Evolutionary conservation across 2,888 invertebrate species (phyloP).

Genomic region (Troglohyphantes excavatus): DNA sequence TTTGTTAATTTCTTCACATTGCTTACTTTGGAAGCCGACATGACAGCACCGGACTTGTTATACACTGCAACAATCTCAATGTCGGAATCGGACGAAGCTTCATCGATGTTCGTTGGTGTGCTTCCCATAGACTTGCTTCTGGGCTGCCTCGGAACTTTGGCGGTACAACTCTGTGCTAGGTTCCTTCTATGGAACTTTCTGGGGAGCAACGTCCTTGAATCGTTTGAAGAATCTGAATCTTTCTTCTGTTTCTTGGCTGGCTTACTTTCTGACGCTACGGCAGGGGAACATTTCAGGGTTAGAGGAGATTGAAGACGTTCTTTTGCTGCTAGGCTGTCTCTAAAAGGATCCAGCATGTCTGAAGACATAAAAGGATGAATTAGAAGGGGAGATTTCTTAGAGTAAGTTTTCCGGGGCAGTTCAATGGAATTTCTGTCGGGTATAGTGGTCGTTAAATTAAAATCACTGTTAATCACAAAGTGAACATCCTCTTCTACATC

Average conservation of each 20-base stretch:
- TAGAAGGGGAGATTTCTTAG: constrained; percentile 41
- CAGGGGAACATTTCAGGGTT: not conserved
- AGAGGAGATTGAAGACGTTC: not conserved
- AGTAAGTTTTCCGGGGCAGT: constrained; percentile 35
- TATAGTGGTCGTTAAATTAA: not conserved
- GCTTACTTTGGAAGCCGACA: not conserved
- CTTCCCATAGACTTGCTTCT: not conserved
- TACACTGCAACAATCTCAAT: constrained; percentile 26
- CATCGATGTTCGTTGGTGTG: not conserved
- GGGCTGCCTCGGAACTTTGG: not conserved
- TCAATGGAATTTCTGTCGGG: constrained; percentile 13
- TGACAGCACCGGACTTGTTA: not conserved
- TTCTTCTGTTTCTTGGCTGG: constrained; percentile 5
- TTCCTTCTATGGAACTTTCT: not conserved
- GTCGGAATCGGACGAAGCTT: constrained; percentile 34
- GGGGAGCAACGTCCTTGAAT: not conserved
- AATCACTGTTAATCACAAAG: constrained; percentile 29
- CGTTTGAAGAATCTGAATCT: not conserved
- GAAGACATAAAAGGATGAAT: not conserved
- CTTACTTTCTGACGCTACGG: not conserved
- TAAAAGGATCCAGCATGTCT: not conserved
- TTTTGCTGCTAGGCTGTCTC: not conserved
- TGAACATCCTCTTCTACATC: constrained; percentile 56
- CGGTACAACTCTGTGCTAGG: not conserved
- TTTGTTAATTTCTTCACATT: not conserved